Evolutionary conservation across 2,888 invertebrate genomes (phyloP), one percentile per base, ranked within the genome.

Genomic region (Physocephala rufipes): DNA sequence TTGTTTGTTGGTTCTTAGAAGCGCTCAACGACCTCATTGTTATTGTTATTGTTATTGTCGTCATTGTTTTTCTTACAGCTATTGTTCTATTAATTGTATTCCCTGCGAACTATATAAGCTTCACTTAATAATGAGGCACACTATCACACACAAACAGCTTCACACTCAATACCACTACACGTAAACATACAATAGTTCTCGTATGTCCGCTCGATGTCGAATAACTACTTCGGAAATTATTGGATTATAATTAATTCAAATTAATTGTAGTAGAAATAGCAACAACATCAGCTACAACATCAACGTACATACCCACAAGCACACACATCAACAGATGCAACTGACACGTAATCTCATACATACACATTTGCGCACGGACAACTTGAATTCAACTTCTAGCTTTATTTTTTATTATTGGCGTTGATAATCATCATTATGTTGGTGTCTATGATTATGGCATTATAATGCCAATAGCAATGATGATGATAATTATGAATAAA

Each of bases 181-280:
- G 9, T 9, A 36, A 4, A 36, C 36, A 36, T 2, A 19, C 53
- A 21, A 24, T 13, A 21, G 1, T 7, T 24, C 28, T 19, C 26
- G 19, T 21, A 28, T 7, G 12, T 49, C 28, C 67, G 26, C 47
- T 36, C 36, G 36, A 58, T 47, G 59, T 59, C 66, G 66, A 66
- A 66, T 61, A 68, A 68, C 61, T 61, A 59, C 61, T 68, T 26
- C 45, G 47, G 58, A 59, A 67, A 67, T 53, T 58, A 55, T 70
- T 55, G 63, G 53, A 70, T 63, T 26, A 70, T 36, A 49, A 61
- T 62, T 62, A 30, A 62, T 62, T 68, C 21, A 47, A 68, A 68
- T 61, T 49, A 62, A 62, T 68, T 51, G 51, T 51, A 36, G n/a
- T n/a, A n/a, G n/a, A n/a, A n/a, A n/a, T n/a, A n/a, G n/a, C n/a